phyloP scores from a whole-genome alignment of 2,888 invertebrate genomes.

The Trachelus iudaicus region DNA sequence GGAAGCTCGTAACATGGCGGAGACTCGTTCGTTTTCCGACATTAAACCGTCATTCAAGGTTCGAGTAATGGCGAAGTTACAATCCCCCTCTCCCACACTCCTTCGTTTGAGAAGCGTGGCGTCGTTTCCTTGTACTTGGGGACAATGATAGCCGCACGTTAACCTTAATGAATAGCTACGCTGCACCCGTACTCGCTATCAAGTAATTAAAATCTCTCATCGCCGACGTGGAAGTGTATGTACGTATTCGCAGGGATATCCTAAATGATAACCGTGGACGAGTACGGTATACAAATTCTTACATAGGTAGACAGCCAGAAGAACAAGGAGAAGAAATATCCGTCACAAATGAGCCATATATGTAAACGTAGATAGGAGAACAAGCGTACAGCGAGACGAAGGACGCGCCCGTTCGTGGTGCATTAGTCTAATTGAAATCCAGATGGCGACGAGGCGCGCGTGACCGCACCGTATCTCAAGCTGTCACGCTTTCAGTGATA shows the following conservation, averaged over 20 bases:
- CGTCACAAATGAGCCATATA: neutral
- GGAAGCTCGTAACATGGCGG: neutral
- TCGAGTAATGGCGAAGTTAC: neutral
- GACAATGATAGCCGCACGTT: neutral
- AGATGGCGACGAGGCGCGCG: conserved; percentile 35
- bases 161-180: neutral
- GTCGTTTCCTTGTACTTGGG: neutral
- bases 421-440: conserved; percentile 53
- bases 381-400: conserved; percentile 5
- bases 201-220: conserved; percentile 18
- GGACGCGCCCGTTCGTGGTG: conserved; percentile 32
- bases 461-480: conserved; percentile 38
- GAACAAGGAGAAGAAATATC: neutral
- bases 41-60: neutral
- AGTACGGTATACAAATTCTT: neutral
- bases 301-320: neutral
- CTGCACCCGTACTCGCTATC: conserved; percentile 6
- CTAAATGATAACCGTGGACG: neutral
- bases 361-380: neutral
- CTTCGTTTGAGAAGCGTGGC: neutral
- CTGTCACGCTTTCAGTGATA: conserved; percentile 32
- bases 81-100: neutral
- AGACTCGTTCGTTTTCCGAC: neutral
- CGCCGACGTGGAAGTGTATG: neutral
- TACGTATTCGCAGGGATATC: neutral